Conservation (phyloP, 2,888 invertebrate species). For the Patella pellucida region DNA sequence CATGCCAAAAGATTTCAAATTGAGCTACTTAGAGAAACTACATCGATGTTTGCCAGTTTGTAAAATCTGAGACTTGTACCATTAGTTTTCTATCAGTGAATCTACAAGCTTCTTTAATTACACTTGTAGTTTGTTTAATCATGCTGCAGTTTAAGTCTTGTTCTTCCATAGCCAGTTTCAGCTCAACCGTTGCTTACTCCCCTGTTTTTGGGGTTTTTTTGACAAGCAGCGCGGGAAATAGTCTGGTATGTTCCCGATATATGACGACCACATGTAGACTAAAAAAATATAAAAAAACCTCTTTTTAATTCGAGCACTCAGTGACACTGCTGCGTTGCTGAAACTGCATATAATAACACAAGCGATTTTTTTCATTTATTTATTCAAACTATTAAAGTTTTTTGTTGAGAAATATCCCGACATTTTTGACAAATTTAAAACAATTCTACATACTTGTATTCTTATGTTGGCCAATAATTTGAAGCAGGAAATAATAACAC, state of each 20-base stretch:
- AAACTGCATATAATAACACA: too few species aligned
- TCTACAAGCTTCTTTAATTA: conserved; percentile 24
- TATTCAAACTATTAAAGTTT: too few species aligned
- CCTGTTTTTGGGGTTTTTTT: too few species aligned
- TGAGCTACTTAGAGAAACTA: conserved; percentile 26
- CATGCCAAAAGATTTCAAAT: conserved; percentile 18
- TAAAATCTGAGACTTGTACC: conserved; percentile 18
- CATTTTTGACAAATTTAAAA: too few species aligned
- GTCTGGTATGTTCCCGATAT: conserved; percentile 7
- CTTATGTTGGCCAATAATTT: too few species aligned
- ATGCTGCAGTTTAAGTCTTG: not conserved
- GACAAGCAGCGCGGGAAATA: not conserved
- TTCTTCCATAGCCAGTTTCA: conserved; percentile 3
- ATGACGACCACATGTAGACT: conserved; percentile 5
- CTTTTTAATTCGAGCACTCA: too few species aligned
- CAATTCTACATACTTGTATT: too few species aligned
- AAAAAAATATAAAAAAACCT: not conserved
- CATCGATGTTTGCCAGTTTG: conserved; percentile 19
- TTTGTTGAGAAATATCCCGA: too few species aligned
- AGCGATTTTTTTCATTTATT: too few species aligned
- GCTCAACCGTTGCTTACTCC: too few species aligned
- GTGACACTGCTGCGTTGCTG: too few species aligned
- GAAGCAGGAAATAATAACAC: too few species aligned
- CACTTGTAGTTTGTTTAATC: conserved; percentile 21
- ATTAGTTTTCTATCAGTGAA: conserved; percentile 19